Conservation (phyloP, 2,888 invertebrate genomes). For the Lithophane semibrunnea region DNA sequence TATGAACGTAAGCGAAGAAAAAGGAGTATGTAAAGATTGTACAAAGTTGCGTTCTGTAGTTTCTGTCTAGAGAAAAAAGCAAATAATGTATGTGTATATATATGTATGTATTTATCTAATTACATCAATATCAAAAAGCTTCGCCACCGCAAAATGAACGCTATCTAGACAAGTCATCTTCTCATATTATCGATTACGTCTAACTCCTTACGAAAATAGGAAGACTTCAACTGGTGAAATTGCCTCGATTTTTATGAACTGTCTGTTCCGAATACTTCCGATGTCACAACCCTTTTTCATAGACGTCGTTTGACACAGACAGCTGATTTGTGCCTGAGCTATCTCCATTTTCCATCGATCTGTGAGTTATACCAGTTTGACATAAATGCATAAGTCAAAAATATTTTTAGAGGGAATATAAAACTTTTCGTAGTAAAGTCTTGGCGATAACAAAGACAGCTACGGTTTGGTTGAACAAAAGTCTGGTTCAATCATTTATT, state of each 20-base stretch:
- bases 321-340: constrained; percentile 49
- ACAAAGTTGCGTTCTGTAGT: not conserved
- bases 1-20: not conserved
- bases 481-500: constrained; percentile 5
- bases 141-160: not conserved
- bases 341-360: constrained; percentile 44
- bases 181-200: constrained; percentile 15
- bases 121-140: constrained; percentile 3
- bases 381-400: constrained; percentile 47
- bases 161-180: constrained; percentile 3
- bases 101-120: not conserved
- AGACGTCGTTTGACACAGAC: constrained; percentile 56
- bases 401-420: constrained; percentile 39
- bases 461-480: not conserved
- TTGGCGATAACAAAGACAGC: constrained; percentile 18
- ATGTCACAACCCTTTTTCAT: constrained; percentile 63
- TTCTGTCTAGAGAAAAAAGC: not conserved
- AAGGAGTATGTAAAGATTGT: not conserved
- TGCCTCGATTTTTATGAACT: constrained; percentile 59
- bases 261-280: constrained; percentile 43
- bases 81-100: not conserved
- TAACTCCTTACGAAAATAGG: constrained; percentile 22
- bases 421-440: constrained; percentile 31
- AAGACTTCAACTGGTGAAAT: constrained; percentile 46
- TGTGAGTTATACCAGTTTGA: constrained; percentile 25